phyloP scores from a whole-genome alignment of 2,888 invertebrate genomes.

The Temnothorax ravouxi region DNA sequence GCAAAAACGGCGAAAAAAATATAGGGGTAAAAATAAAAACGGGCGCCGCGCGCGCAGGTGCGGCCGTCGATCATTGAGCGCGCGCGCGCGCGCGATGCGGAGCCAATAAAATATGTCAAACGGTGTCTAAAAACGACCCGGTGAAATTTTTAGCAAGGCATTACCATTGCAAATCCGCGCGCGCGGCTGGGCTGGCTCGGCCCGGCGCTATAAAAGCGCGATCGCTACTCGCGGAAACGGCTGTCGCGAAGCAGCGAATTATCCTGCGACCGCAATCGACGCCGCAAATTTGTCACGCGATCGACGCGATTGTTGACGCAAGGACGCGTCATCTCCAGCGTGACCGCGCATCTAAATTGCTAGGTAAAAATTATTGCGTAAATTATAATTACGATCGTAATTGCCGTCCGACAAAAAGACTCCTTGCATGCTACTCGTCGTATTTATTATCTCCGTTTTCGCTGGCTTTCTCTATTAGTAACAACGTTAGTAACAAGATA shows the following conservation, averaged over 20 bases:
- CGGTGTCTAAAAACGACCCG: slow-evolving; percentile 36
- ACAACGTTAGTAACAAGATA: background rate
- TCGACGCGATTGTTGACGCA: background rate
- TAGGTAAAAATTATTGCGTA: background rate
- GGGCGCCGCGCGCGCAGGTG: slow-evolving; percentile 45
- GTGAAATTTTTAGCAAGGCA: slow-evolving; percentile 44
- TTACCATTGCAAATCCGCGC: slow-evolving; percentile 51
- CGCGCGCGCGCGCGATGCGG: slow-evolving; percentile 13
- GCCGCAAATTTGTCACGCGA: slow-evolving; percentile 14
- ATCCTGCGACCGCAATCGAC: background rate
- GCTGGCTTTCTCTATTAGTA: background rate
- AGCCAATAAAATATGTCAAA: slow-evolving; percentile 60
- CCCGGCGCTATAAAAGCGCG: background rate
- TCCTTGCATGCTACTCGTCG: background rate
- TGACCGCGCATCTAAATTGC: background rate
- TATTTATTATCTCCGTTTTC: background rate
- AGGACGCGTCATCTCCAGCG: background rate
- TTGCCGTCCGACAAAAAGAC: background rate
- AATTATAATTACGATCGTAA: background rate
- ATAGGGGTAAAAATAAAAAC: slow-evolving; percentile 35
- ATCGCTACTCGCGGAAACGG: slow-evolving; percentile 11
- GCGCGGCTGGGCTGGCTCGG: too few relatives aligned
- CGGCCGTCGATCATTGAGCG: slow-evolving; percentile 55
- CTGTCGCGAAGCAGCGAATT: slow-evolving; percentile 18
- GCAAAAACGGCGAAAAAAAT: slow-evolving; percentile 30